Conservation (phyloP, 2,113 vertebrate species). For the Bambusicola thoracicus region DNA sequence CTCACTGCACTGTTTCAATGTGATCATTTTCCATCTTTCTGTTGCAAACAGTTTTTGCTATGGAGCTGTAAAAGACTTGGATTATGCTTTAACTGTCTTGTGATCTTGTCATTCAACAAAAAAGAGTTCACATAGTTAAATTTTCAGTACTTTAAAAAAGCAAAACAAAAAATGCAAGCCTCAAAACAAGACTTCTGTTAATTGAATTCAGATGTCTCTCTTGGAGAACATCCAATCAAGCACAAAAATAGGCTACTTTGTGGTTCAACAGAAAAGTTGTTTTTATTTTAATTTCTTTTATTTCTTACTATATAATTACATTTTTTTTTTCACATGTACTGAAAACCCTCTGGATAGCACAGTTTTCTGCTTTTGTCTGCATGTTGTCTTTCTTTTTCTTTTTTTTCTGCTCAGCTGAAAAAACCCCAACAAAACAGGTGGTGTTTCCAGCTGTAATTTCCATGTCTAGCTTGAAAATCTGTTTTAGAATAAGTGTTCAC, state of each 20-base stretch:
- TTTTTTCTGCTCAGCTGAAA: not conserved
- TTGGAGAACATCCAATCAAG: slow-evolving; percentile 8
- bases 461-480: not conserved
- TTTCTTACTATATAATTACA: not conserved
- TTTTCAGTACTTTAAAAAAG: slow-evolving; percentile 44
- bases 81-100: not conserved
- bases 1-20: not conserved
- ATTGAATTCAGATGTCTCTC: slow-evolving; percentile 49
- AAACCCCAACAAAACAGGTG: not conserved
- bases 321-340: not conserved
- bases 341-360: not conserved
- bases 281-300: not conserved
- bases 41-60: not conserved
- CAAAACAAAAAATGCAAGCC: slow-evolving; percentile 2
- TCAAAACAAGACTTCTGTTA: slow-evolving; percentile 8
- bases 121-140: slow-evolving; percentile 25
- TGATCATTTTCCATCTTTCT: not conserved
- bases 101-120: not conserved
- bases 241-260: not conserved
- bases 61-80: not conserved
- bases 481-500: not conserved
- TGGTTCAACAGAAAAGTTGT: not conserved
- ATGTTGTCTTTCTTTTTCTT: not conserved
- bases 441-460: not conserved
- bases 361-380: not conserved